phyloP scores from a whole-genome alignment of 2,888 invertebrate genomes.

The Rhamnusium bicolor region DNA sequence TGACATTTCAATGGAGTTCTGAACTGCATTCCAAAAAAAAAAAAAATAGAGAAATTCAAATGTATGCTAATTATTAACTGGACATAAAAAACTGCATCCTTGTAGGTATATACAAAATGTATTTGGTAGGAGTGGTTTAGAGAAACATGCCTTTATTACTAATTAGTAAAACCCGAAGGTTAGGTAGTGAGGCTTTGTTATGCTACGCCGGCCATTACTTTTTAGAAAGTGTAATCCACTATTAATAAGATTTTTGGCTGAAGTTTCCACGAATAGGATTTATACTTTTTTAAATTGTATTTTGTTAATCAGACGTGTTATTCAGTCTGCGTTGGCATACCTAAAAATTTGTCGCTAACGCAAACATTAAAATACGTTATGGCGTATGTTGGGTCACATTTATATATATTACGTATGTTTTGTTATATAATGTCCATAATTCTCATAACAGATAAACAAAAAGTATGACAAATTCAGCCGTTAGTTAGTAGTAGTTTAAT shows the following conservation, averaged over 20 bases:
- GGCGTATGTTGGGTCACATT: no score
- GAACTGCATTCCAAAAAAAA: conserved; percentile 21
- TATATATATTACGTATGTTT: not conserved
- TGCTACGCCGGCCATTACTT: not conserved
- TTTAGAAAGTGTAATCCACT: conserved; percentile 1
- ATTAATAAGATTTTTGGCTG: not conserved
- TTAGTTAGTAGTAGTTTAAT: not conserved
- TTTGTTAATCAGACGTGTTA: no score
- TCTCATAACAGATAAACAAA: not conserved
- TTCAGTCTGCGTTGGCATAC: no score
- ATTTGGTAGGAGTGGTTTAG: conserved; percentile 8
- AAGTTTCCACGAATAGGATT: no score
- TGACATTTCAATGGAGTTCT: conserved; percentile 26
- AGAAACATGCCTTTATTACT: conserved; percentile 5
- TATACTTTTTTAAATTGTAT: no score
- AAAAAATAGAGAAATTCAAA: conserved; percentile 16
- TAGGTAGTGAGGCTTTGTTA: not conserved
- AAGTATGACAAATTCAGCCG: not conserved
- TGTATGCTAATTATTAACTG: conserved; percentile 24
- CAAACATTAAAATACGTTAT: no score
- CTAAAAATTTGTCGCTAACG: no score
- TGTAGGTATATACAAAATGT: conserved; percentile 19
- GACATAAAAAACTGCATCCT: conserved; percentile 27
- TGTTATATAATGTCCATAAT: not conserved
- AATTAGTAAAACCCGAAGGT: conserved; percentile 15